Conservation (phyloP, 2,113 vertebrate genomes). For the Pteruthius melanotis region DNA sequence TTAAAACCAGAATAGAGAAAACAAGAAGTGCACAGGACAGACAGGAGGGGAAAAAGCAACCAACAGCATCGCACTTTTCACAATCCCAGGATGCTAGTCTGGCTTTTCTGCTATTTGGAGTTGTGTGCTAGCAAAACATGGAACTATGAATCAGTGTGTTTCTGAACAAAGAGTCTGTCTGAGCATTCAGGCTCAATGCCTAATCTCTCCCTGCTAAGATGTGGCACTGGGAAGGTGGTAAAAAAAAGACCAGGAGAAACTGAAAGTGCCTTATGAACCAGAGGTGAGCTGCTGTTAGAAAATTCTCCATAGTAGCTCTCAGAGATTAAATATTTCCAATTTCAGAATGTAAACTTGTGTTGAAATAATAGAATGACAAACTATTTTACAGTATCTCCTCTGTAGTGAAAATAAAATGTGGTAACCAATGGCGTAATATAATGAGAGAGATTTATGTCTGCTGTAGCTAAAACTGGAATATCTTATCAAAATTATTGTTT, state of each 20-base stretch:
- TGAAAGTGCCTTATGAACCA: constrained; percentile 79
- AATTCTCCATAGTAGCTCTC: background rate
- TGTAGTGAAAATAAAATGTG: background rate
- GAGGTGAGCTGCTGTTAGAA: constrained; percentile 62
- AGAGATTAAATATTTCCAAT: background rate
- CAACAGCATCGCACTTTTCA: background rate
- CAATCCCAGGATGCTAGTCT: background rate
- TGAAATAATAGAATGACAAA: background rate
- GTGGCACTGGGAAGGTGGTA: constrained; percentile 70
- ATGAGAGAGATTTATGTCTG: background rate
- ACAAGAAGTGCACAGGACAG: background rate
- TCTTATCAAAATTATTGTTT: background rate
- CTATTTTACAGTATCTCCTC: background rate
- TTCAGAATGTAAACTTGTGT: background rate
- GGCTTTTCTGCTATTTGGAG: background rate
- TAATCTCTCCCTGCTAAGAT: constrained; percentile 77
- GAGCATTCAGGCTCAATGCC: constrained; percentile 23
- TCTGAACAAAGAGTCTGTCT: constrained; percentile 16
- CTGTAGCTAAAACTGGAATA: background rate
- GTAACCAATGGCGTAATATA: background rate
- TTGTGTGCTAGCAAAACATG: background rate
- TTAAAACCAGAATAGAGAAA: background rate
- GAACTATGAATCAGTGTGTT: background rate
- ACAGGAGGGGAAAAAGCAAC: background rate
- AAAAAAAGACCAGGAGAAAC: constrained; percentile 66